These are phyloP conservation scores for Balearica regulorum DNA, from an alignment of 2,797 vertebrate species.

Conservation along the genomic window DNA sequence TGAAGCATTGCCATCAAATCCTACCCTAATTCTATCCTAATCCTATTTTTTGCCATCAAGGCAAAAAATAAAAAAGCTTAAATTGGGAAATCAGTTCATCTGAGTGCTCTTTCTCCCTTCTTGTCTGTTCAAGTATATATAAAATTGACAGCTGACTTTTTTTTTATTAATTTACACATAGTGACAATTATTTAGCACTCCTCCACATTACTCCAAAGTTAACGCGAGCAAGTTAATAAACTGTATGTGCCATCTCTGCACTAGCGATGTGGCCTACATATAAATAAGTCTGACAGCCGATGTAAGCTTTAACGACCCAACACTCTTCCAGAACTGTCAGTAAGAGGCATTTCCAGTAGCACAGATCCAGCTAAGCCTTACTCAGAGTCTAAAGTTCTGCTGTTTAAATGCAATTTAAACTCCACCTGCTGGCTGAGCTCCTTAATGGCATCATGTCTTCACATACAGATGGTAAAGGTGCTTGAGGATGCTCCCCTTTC, in stretches of 20 bases:
- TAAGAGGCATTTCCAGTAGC: background rate
- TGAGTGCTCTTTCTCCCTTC: background rate
- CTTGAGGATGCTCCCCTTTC: background rate
- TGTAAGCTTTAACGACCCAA: background rate
- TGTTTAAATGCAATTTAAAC: conserved; percentile 44
- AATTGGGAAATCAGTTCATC: background rate
- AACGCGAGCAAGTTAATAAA: background rate
- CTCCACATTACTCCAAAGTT: background rate
- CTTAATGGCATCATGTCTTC: background rate
- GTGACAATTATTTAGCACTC: background rate
- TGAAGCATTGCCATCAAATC: background rate
- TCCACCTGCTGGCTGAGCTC: conserved; percentile 63
- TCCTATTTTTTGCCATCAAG: background rate
- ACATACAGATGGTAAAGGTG: background rate
- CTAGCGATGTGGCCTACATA: background rate
- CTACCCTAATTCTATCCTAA: background rate
- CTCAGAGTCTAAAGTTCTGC: background rate
- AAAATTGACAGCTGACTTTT: background rate
- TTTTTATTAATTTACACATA: background rate
- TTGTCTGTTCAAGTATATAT: background rate
- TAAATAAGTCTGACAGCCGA: background rate
- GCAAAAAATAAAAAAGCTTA: background rate
- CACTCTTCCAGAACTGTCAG: background rate
- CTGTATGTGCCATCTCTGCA: background rate
- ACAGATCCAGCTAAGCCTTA: background rate